Percentiles rank a stretch among this genome's conserved stretches.
These are phyloP conservation scores for Lanistes nyassanus DNA, from an alignment of 1,140 invertebrate genomes.

Conservation along the genomic window DNA sequence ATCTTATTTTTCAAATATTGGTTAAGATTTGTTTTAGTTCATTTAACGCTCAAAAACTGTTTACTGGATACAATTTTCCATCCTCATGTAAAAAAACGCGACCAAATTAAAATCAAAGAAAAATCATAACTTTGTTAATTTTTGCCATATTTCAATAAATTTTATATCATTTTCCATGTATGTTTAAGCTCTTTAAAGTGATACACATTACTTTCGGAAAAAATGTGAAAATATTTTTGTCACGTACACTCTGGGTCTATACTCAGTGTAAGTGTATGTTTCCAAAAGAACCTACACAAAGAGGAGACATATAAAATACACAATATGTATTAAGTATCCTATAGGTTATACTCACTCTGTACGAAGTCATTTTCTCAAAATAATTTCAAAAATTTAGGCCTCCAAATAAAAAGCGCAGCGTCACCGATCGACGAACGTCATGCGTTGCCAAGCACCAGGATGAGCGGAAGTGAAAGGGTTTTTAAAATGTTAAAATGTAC, in stretches of 20 bases:
- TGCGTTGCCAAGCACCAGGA: slow-evolving; percentile 12
- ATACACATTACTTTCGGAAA: too few species aligned
- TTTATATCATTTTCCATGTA: too few species aligned
- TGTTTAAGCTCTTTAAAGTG: too few species aligned
- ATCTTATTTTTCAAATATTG: not conserved
- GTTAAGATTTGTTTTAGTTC: not conserved
- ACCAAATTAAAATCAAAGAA: not conserved
- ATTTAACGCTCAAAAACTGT: not conserved
- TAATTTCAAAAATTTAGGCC: not conserved
- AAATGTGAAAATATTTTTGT: too few species aligned
- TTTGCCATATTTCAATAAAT: too few species aligned
- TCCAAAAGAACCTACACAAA: not conserved
- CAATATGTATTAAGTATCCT: not conserved
- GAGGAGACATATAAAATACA: not conserved
- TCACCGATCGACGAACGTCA: not conserved
- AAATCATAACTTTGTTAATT: not conserved
- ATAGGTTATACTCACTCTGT: not conserved
- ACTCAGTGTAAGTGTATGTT: not conserved
- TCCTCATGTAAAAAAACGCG: too few species aligned
- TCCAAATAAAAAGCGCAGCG: not conserved
- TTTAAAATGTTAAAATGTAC: too few species aligned
- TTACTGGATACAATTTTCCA: not conserved
- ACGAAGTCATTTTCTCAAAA: slow-evolving; percentile 2
- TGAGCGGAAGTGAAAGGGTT: not conserved
- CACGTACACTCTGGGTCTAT: not conserved